Evolutionary conservation across 2,888 invertebrate species (phyloP).

Genomic region (Chrysotoxum bicinctum): DNA sequence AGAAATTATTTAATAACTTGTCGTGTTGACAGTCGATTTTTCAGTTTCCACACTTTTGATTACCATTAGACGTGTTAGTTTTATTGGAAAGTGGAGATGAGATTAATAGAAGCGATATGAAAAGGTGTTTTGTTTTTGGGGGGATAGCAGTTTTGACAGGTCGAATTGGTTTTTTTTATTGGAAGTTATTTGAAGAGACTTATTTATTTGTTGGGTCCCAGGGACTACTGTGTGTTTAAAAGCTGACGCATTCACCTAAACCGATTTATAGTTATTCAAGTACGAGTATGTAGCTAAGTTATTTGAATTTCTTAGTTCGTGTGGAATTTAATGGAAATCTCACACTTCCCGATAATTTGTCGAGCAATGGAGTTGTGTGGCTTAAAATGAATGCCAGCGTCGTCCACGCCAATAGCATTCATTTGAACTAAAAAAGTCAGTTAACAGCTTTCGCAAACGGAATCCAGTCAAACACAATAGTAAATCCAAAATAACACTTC

Average conservation of each 20-base stretch:
- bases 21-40: conserved; percentile 65
- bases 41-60: conserved; percentile 54
- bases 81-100: not conserved
- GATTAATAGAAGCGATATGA: not conserved
- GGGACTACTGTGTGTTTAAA: not conserved
- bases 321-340: not conserved
- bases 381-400: no score
- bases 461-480: no score
- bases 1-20: conserved; percentile 69
- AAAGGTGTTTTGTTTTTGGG: conserved; percentile 35
- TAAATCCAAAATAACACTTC: no score
- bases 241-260: not conserved
- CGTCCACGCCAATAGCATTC: no score
- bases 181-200: conserved; percentile 9
- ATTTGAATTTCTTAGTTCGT: no score
- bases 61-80: conserved; percentile 44
- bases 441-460: no score
- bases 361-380: no score
- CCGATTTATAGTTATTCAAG: not conserved
- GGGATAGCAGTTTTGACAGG: conserved; percentile 48
- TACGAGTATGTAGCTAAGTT: no score
- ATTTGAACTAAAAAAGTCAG: no score
- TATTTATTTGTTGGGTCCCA: not conserved
- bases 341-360: no score
- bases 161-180: conserved; percentile 24